A percentile compares a stretch with the other conserved stretches of the same genome.
phyloP scores from a whole-genome alignment of 2,797 vertebrate species.

The Selene dorsalis region DNA sequence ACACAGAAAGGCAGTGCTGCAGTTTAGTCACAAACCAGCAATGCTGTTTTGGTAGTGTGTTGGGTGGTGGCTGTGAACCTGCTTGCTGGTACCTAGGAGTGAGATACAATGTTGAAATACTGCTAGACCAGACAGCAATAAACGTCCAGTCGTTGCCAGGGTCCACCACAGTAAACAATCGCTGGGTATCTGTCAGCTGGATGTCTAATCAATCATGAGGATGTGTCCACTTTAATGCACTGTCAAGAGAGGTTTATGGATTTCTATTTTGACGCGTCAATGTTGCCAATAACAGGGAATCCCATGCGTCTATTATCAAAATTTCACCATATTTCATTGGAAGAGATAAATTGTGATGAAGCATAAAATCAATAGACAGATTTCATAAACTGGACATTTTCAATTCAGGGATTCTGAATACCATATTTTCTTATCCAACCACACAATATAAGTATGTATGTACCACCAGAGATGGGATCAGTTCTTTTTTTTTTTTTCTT shows the following conservation, averaged over 20 bases:
- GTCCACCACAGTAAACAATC: constrained; percentile 83
- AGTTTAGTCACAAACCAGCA: constrained; percentile 35
- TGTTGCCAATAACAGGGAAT: constrained; percentile 74
- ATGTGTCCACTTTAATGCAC: constrained; percentile 80
- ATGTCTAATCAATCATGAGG: constrained; percentile 79
- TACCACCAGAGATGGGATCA: not conserved
- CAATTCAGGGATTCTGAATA: constrained; percentile 39
- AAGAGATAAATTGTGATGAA: constrained; percentile 42
- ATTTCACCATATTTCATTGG: constrained; percentile 63
- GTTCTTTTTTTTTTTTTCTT: not conserved
- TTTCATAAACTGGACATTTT: constrained; percentile 30
- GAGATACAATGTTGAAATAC: constrained; percentile 83
- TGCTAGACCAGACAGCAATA: constrained; percentile 80
- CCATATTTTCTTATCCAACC: not conserved
- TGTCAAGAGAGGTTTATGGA: constrained; percentile 79
- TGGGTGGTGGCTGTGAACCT: constrained; percentile 51
- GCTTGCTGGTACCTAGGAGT: constrained; percentile 70
- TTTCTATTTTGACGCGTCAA: constrained; percentile 79
- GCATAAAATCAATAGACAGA: constrained; percentile 42
- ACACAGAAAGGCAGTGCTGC: constrained; percentile 23
- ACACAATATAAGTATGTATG: not conserved
- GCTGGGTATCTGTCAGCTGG: constrained; percentile 74
- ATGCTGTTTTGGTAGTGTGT: constrained; percentile 47
- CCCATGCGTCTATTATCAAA: constrained; percentile 69
- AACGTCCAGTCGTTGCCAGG: constrained; percentile 78